A percentile compares a stretch with the other conserved stretches of the same genome.
Conservation (phyloP, 2,113 vertebrate species). For the Chaenocephalus aceratus region DNA sequence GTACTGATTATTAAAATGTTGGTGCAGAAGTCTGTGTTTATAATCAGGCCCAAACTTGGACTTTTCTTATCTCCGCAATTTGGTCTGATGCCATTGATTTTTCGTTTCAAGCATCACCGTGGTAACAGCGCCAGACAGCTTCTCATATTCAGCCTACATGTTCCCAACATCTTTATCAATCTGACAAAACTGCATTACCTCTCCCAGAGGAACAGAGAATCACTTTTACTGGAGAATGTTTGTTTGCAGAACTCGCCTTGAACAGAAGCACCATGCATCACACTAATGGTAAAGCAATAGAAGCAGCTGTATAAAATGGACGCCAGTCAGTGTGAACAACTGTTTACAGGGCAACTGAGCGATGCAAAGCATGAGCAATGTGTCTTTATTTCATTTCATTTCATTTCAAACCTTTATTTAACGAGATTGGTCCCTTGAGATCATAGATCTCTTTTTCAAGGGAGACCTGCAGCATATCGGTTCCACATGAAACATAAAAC, state of each 20-base stretch:
- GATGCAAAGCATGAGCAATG: constrained; percentile 14
- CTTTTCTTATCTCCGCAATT: no score
- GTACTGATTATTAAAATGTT: no score
- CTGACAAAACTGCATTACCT: background rate
- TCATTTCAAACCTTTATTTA: no score
- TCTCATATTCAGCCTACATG: background rate
- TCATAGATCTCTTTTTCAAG: no score
- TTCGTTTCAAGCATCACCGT: background rate
- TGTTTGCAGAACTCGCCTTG: background rate
- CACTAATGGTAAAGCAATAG: background rate
- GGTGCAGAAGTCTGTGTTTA: no score
- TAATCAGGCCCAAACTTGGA: no score
- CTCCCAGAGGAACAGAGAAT: background rate
- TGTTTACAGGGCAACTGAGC: constrained; percentile 3
- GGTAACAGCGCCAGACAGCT: background rate
- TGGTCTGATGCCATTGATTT: background rate
- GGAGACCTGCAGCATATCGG: no score
- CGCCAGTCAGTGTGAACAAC: background rate
- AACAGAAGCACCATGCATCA: background rate
- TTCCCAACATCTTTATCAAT: background rate
- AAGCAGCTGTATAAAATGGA: background rate
- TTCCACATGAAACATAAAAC: no score
- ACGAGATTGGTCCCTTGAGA: no score
- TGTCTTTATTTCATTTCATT: background rate
- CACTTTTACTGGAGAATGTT: background rate